Conservation (phyloP, 2,113 vertebrate genomes). For the Thalassarche chlororhynchos region DNA sequence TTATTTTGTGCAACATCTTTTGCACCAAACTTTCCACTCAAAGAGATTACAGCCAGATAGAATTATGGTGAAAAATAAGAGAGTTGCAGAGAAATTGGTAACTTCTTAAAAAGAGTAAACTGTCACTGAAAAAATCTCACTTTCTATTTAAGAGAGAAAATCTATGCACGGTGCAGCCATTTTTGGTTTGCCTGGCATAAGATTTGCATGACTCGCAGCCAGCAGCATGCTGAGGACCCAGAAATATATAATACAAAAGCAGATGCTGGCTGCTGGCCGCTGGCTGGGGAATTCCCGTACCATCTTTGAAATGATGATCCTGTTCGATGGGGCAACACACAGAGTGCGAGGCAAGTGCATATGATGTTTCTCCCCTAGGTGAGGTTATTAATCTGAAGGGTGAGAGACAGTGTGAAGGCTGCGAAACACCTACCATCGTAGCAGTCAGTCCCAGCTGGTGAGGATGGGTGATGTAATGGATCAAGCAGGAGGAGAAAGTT, state of each 20-base stretch:
- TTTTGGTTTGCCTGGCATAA: slow-evolving; percentile 34
- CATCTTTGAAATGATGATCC: background rate
- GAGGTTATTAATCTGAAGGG: background rate
- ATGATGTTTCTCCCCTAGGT: background rate
- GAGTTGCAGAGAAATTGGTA: background rate
- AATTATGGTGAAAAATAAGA: background rate
- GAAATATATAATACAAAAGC: background rate
- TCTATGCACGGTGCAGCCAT: slow-evolving; percentile 1
- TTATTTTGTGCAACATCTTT: background rate
- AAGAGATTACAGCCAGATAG: background rate
- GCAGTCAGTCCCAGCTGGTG: background rate
- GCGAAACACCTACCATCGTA: background rate
- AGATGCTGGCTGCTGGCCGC: background rate
- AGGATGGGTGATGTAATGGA: background rate
- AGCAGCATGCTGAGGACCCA: background rate
- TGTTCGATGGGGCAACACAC: background rate
- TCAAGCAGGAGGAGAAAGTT: background rate
- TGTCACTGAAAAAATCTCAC: slow-evolving; percentile 46
- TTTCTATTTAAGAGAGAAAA: slow-evolving; percentile 56
- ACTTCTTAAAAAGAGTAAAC: slow-evolving; percentile 51
- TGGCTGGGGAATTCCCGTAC: background rate
- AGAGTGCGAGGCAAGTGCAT: background rate
- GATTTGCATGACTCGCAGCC: slow-evolving; percentile 40
- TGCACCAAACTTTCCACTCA: background rate
- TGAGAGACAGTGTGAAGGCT: background rate